phyloP scores from a whole-genome alignment of 1,140 invertebrate species.

The Seison nebaliae region DNA sequence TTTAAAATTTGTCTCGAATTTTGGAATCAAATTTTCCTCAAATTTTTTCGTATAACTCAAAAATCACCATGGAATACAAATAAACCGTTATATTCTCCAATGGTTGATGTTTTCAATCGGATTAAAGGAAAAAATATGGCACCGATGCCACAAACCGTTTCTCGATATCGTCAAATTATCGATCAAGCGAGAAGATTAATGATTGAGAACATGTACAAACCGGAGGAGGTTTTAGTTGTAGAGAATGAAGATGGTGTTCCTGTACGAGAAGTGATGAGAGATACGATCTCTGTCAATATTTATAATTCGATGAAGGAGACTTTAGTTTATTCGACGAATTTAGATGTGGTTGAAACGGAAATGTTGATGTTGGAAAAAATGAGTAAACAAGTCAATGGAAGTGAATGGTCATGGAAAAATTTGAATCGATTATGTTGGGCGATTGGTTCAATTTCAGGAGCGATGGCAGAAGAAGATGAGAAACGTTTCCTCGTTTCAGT shows the following conservation, averaged over 20 bases:
- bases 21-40: slow-evolving; percentile 70
- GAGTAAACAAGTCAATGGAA: slow-evolving; percentile 90
- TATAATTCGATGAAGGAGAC: slow-evolving; percentile 99
- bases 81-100: slow-evolving; percentile 17
- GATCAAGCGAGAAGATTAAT: slow-evolving; percentile 64
- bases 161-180: slow-evolving; percentile 6
- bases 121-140: slow-evolving; percentile 2
- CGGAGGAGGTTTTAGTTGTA: slow-evolving; percentile 98
- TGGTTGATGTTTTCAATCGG: not conserved
- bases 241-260: slow-evolving; percentile 99
- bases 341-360: slow-evolving; percentile 75
- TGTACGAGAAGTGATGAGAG: slow-evolving; percentile 96
- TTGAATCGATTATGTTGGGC: slow-evolving; percentile 95
- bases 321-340: slow-evolving; percentile 42
- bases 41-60: slow-evolving; percentile 39
- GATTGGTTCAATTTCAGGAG: slow-evolving; percentile 92
- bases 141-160: slow-evolving; percentile 3
- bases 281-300: slow-evolving; percentile 93
- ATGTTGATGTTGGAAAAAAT: slow-evolving; percentile 95
- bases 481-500: slow-evolving; percentile 94
- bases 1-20: slow-evolving; percentile 99
- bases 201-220: slow-evolving; percentile 98
- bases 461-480: slow-evolving; percentile 96
- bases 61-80: slow-evolving; percentile 16
- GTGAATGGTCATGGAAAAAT: slow-evolving; percentile 99